These are phyloP conservation scores for Panagrolaimus sp. DNA, from an alignment of 1,140 invertebrate genomes.

Conservation along the genomic window DNA sequence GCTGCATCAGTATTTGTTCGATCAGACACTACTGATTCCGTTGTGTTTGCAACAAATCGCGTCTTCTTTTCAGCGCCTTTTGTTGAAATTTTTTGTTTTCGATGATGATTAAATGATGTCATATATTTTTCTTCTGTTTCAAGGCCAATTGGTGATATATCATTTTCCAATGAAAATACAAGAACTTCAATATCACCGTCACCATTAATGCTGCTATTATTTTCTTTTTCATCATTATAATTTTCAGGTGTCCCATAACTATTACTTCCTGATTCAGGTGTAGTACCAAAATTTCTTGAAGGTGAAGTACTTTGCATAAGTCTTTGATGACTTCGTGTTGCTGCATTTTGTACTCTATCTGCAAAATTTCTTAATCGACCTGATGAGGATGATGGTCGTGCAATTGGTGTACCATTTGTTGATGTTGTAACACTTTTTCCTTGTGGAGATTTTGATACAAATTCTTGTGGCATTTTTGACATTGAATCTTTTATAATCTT, in stretches of 20 bases:
- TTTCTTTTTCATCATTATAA: too few species aligned
- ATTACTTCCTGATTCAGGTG: too few species aligned
- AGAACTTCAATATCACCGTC: slow-evolving; percentile 22
- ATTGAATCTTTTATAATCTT: slow-evolving; percentile 16
- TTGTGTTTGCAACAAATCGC: slow-evolving; percentile 45
- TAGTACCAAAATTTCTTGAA: slow-evolving; percentile 10
- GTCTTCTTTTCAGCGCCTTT: slow-evolving; percentile 44
- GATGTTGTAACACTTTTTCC: not conserved
- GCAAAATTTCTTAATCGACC: slow-evolving; percentile 35
- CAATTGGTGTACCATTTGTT: not conserved
- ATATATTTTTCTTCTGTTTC: slow-evolving; percentile 49
- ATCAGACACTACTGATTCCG: slow-evolving; percentile 45
- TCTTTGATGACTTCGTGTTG: slow-evolving; percentile 34
- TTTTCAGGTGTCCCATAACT: too few species aligned
- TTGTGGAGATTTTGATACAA: slow-evolving; percentile 11
- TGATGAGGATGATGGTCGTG: slow-evolving; percentile 23
- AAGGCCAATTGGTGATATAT: slow-evolving; percentile 41
- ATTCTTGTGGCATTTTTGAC: not conserved
- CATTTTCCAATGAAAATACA: slow-evolving; percentile 34
- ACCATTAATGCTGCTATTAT: too few species aligned
- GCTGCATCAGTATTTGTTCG: slow-evolving; percentile 44
- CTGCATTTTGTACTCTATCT: slow-evolving; percentile 27
- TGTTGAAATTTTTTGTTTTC: slow-evolving; percentile 32
- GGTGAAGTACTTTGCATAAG: slow-evolving; percentile 33
- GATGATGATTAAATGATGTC: slow-evolving; percentile 24